Base-by-base conservation (phyloP, 2,797 vertebrate species). In the Streptopelia turtur region DNA sequence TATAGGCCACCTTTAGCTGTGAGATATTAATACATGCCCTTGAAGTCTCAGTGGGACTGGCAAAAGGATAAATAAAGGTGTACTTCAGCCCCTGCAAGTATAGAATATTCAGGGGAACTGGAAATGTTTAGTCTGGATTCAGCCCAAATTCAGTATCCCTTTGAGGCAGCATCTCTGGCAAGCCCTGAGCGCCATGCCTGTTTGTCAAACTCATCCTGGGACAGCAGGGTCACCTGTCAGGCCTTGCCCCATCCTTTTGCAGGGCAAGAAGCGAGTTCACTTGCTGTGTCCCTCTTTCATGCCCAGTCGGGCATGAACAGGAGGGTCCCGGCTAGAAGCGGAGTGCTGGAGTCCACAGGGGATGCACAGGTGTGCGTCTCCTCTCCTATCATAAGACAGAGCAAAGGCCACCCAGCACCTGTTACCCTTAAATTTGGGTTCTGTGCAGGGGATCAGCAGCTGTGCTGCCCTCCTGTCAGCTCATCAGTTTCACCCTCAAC, bases 11-110 rank as follows among this genome's bases (percentile, higher is more conserved):
- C 71, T 83, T 83, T 64, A 94, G 74, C 78, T 84, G 71, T 66
- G 83, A 87, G 86, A 84, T 41, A 45, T 45, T 45, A 45, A 45
- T 45, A 82, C 59, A 28, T 47, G 81, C 43, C 93, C 93, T 96
- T 92, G 93, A 84, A 93, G 90, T 89, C 52, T 23, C 91, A 87
- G 81, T 77, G 74, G 83, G 75, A 89, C 64, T 52, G 59, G 78
- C 60, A 89, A 80, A 53, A 91, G 77, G 53, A 94, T 84, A 89
- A 96, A 87, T 39, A 72, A 89, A 84, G 30, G 77, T 0, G 2
- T 56, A 75, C 53, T 84, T 84, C 83, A 93, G 43, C 43, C 18
- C 83, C 81, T 75, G 76, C 71, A 80, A 61, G 64, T 53, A 74
- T 4, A 87, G 64, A 68, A 63, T 28, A 83, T 91, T 91, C 56